These are phyloP conservation scores for Halocaridina rubra DNA, from an alignment of 2,888 invertebrate genomes.

Conservation along the genomic window DNA sequence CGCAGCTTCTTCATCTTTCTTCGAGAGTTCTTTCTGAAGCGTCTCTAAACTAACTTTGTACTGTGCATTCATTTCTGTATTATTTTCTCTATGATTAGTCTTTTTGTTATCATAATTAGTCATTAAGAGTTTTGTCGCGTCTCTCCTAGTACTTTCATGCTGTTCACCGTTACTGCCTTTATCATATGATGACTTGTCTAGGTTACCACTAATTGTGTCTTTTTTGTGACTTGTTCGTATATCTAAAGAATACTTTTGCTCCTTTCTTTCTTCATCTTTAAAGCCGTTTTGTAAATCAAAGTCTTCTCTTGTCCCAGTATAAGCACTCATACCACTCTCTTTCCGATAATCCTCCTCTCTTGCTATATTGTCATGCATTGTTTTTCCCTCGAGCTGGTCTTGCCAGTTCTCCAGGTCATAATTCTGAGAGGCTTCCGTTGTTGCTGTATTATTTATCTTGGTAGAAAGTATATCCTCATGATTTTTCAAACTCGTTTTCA, in stretches of 20 bases:
- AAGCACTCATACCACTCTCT: not conserved
- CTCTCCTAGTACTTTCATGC: too few species aligned
- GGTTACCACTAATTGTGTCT: not conserved
- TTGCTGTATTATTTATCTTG: not conserved
- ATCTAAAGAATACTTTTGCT: not conserved
- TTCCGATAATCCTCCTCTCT: not conserved
- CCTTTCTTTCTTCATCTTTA: not conserved
- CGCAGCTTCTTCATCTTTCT: conserved; percentile 35
- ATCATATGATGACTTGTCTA: not conserved
- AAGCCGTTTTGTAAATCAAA: not conserved
- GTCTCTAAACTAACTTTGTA: conserved; percentile 21
- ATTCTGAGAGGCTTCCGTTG: not conserved
- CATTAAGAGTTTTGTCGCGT: not conserved
- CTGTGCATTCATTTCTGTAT: not conserved
- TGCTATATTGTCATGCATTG: not conserved
- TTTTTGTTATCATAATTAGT: not conserved
- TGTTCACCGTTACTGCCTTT: too few species aligned
- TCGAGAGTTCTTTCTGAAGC: conserved; percentile 49
- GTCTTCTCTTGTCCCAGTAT: not conserved
- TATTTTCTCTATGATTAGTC: not conserved
- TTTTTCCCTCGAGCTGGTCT: not conserved
- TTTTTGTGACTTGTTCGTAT: not conserved
- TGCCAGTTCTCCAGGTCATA: not conserved
- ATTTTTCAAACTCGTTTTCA: not conserved
- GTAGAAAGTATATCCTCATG: not conserved